Evolutionary conservation across 53 echinoderm and acorn worm genomes (phyloP).

Genomic region (Echinarachnius parma): DNA sequence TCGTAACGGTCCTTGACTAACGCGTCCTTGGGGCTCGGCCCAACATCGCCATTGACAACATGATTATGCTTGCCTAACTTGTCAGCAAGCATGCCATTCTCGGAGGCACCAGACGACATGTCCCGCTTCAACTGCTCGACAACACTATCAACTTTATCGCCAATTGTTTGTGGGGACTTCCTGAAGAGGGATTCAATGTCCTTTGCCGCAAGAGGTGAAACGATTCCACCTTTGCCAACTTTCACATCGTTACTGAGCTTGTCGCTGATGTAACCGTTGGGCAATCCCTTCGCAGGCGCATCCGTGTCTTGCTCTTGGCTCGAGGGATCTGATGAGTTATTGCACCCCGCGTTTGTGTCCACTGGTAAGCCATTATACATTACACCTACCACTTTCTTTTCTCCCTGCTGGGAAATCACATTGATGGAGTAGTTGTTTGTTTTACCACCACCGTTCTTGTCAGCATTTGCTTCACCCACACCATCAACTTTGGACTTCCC

Average conservation of each 20-base stretch:
- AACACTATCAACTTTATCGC: slow-evolving; percentile 44
- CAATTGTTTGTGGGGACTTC: slow-evolving; percentile 45
- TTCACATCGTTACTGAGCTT: slow-evolving; percentile 27
- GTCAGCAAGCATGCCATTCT: slow-evolving; percentile 36
- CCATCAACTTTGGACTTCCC: not conserved
- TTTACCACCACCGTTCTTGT: slow-evolving; percentile 1
- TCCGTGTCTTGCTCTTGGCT: slow-evolving; percentile 3
- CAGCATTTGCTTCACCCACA: slow-evolving; percentile 1
- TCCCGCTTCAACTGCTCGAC: slow-evolving; percentile 37
- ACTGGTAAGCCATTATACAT: slow-evolving; percentile 31
- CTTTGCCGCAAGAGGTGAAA: slow-evolving; percentile 16
- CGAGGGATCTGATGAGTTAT: slow-evolving; percentile 16
- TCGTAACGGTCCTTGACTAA: slow-evolving; percentile 21
- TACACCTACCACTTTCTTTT: slow-evolving; percentile 42
- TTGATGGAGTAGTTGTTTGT: slow-evolving; percentile 17
- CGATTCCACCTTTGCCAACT: slow-evolving; percentile 17
- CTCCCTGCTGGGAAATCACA: slow-evolving; percentile 34
- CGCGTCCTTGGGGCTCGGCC: not conserved
- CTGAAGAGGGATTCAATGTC: slow-evolving; percentile 37
- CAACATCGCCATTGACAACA: slow-evolving; percentile 46
- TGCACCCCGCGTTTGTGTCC: slow-evolving; percentile 17
- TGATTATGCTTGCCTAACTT: slow-evolving; percentile 46
- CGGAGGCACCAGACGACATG: slow-evolving; percentile 10
- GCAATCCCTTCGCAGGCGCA: slow-evolving; percentile 13
- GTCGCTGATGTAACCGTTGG: slow-evolving; percentile 29